Conservation (phyloP, 2,888 invertebrate genomes). For the Oxycera nigricornis region DNA sequence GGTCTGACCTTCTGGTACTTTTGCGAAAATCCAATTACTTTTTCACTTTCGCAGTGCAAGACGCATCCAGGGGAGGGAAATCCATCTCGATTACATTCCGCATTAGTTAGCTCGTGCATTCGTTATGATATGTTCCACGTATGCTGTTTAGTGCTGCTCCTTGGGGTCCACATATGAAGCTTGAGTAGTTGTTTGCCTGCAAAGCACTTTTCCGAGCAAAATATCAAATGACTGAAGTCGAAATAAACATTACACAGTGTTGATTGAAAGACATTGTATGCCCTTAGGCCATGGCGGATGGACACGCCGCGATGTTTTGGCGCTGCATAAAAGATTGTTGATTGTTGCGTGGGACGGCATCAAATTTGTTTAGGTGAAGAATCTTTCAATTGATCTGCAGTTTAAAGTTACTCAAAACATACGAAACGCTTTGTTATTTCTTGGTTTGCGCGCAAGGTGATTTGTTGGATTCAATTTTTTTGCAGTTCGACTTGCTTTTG, state of each 20-base stretch:
- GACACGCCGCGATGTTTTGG: background rate
- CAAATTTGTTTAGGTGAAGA: no score
- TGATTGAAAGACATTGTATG: background rate
- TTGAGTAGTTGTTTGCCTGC: background rate
- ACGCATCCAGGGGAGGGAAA: background rate
- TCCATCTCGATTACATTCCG: background rate
- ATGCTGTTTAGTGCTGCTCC: background rate
- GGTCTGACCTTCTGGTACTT: background rate
- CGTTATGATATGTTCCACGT: background rate
- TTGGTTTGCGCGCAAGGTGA: no score
- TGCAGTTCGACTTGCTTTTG: no score
- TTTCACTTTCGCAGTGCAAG: constrained; percentile 4
- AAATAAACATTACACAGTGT: background rate
- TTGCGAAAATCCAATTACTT: background rate
- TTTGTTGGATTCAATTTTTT: no score
- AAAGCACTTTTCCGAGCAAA: background rate
- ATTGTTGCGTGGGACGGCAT: background rate
- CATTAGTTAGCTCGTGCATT: background rate
- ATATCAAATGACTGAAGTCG: background rate
- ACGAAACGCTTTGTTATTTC: no score
- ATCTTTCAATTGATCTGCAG: no score
- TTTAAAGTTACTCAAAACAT: no score
- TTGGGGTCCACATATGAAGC: no score
- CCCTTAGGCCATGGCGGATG: background rate
- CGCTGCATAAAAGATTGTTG: background rate